A percentile compares a stretch with the other conserved stretches of the same genome.
Evolutionary conservation across 2,113 vertebrate species (phyloP).

Genomic region (Galbula dea): DNA sequence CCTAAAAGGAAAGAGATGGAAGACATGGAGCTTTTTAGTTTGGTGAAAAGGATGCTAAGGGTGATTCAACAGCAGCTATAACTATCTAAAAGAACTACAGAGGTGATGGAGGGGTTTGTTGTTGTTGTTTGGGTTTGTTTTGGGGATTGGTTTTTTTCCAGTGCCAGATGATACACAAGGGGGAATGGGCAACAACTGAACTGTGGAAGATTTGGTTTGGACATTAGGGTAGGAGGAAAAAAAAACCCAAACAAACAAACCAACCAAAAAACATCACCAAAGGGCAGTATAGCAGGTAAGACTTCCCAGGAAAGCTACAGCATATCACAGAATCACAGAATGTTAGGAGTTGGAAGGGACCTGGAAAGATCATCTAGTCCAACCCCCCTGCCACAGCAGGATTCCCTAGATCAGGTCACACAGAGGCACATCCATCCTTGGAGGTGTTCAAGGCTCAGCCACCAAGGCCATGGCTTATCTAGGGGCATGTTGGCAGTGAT

Average conservation of each 20-base stretch:
- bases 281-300: not conserved
- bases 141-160: not conserved
- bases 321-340: no score
- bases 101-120: not conserved
- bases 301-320: not conserved
- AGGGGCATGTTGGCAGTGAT: not conserved
- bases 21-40: not conserved
- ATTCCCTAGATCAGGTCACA: no score
- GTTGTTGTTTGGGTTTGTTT: not conserved
- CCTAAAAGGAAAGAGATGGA: not conserved
- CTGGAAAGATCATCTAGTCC: no score
- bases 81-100: not conserved
- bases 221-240: not conserved
- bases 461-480: not conserved
- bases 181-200: not conserved
- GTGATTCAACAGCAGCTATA: not conserved
- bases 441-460: not conserved
- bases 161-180: not conserved
- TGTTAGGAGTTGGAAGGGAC: no score
- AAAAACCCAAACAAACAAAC: not conserved
- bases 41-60: not conserved
- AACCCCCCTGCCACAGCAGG: no score
- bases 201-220: not conserved
- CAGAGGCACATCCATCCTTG: not conserved
- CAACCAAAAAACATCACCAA: no score